phyloP scores from a whole-genome alignment of 2,797 vertebrate species.

The Amblyraja radiata region DNA sequence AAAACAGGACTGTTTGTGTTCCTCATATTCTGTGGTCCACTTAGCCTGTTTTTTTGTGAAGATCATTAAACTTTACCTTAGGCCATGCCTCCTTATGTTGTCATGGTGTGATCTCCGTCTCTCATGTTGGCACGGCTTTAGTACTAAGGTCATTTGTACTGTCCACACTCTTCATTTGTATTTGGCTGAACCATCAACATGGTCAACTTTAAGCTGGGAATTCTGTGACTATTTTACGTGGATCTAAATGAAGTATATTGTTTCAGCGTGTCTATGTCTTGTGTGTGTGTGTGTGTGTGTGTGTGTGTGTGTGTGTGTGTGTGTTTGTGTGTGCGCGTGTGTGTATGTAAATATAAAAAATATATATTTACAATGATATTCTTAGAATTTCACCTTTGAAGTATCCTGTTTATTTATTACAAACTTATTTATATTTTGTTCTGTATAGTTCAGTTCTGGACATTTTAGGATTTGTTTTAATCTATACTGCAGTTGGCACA shows the following conservation, averaged over 20 bases:
- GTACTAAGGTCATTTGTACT: slow-evolving; percentile 32
- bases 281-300: slow-evolving; percentile 50
- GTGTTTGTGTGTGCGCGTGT: too few relatives aligned
- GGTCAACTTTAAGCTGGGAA: slow-evolving; percentile 50
- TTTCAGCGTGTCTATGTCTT: slow-evolving; percentile 53
- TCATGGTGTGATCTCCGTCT: background rate
- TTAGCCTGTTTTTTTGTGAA: slow-evolving; percentile 2
- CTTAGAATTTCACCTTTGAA: slow-evolving; percentile 58
- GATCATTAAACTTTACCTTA: background rate
- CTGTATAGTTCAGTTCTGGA: slow-evolving; percentile 67
- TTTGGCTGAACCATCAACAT: slow-evolving; percentile 35
- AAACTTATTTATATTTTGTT: slow-evolving; percentile 74
- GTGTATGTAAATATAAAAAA: slow-evolving; percentile 40
- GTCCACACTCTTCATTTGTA: slow-evolving; percentile 33
- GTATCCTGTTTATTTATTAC: slow-evolving; percentile 67
- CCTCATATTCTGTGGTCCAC: background rate
- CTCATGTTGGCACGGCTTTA: background rate
- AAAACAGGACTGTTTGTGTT: background rate
- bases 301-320: slow-evolving; percentile 41
- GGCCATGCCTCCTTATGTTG: background rate
- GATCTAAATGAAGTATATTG: slow-evolving; percentile 50
- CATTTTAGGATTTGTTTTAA: slow-evolving; percentile 52
- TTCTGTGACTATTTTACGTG: slow-evolving; percentile 41
- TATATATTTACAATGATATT: slow-evolving; percentile 59
- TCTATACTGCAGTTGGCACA: slow-evolving; percentile 27